Conservation (phyloP, 2,888 invertebrate genomes). For the Agapetus fuscipes region DNA sequence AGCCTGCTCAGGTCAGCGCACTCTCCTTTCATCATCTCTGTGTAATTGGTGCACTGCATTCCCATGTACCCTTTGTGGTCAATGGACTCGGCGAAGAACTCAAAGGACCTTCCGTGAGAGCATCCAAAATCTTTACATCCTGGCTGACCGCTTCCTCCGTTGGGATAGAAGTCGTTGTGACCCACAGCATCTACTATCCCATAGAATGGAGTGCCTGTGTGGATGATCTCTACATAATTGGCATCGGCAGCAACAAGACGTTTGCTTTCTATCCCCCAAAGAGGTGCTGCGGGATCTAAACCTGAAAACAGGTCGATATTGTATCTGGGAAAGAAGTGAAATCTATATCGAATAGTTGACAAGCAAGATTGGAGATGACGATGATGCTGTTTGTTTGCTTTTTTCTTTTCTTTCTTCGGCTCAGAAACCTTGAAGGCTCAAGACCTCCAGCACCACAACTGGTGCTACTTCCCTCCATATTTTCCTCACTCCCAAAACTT, state of each 20-base stretch:
- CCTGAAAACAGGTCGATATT: too few species aligned
- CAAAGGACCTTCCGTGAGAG: conserved; percentile 1
- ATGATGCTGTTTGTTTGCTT: too few species aligned
- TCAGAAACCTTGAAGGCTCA: too few species aligned
- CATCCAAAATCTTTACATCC: conserved; percentile 26
- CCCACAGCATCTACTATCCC: conserved; percentile 24
- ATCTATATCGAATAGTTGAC: too few species aligned
- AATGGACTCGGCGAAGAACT: conserved; percentile 6
- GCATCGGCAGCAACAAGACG: conserved; percentile 2
- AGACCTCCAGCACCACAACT: too few species aligned
- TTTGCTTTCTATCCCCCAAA: conserved; percentile 3
- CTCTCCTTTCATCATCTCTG: not conserved
- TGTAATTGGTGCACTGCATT: not conserved
- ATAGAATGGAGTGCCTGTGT: conserved; percentile 3
- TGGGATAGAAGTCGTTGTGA: conserved; percentile 37
- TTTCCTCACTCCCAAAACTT: too few species aligned
- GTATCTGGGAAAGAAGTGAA: too few species aligned
- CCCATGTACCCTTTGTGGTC: conserved; percentile 5
- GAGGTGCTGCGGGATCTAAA: conserved; percentile 4
- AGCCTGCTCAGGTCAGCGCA: not conserved
- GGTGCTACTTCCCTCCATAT: too few species aligned
- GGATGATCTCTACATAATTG: conserved; percentile 3
- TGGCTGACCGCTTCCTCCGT: conserved; percentile 31
- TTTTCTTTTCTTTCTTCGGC: too few species aligned
- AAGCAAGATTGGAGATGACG: too few species aligned